Base-by-base conservation (phyloP, 1,140 invertebrate species). In the Zaprionus gabonicus region DNA sequence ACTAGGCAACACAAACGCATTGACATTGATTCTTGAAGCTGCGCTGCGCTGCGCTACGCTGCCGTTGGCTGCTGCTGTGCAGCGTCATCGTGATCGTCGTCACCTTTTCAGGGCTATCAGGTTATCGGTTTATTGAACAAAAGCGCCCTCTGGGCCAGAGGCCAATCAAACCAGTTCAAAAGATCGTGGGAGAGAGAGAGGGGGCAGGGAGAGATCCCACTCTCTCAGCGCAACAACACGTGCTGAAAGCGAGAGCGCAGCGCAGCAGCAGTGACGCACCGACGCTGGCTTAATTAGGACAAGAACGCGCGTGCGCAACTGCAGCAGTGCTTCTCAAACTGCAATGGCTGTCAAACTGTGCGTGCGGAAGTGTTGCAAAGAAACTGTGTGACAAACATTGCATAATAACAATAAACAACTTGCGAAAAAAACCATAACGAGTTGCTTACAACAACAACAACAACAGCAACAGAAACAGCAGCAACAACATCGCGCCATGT, bases 181-280 rank as follows among this genome's bases (percentile, higher is more conserved):
- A 58, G 23, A 23, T 23, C 23, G 23, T 23, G 23, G 23, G 23
- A 23, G 23, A 23, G 23, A 23, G 23, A 23, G 23, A 23, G 23
- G 23, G 23, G 23, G 23, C 23, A 23, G 23, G 23, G 23, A 23
- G 23, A 23, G 23, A 23, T 23, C 23, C 23, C 23, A 23, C 23
- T 23, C 23, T 23, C 23, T 23, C 23, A 23, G 23, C 60, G 68
- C 72, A 75, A 36, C 65, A 66, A 56, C 82, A 85, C 82, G 79
- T 86, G 82, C 82, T 75, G 76, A 69, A 68, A 81, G 66, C 56
- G 77, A 81, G 81, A 84, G 81, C 68, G 81, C 55, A 59, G 34
- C 38, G 51, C 36, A 23, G 49, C 25, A 15, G 31, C 38, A 20
- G n/a, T 41, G 53, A 44, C 27, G 15, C 73, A 41, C 41, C 28